Evolutionary conservation across 2,888 invertebrate species (phyloP), one percentile per base, ranked within the genome.

Genomic region (Cordilura impudica): DNA sequence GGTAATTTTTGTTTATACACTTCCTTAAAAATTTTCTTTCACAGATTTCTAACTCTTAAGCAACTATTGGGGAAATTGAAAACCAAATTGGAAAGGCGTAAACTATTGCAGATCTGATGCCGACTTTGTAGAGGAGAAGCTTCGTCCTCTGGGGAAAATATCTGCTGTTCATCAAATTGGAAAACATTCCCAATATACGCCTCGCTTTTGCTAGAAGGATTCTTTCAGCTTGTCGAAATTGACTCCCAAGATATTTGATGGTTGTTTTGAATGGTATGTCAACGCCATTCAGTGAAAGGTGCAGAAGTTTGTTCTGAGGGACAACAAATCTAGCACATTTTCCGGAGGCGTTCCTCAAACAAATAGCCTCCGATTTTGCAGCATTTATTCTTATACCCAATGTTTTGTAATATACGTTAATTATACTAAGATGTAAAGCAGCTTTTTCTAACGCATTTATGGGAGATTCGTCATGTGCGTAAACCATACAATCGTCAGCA

Each of bases 361-460:
- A 71, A 2, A 70, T 70, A 2, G 56, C 56, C 19, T 54, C 70
- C n/a, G 51, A 61, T 71, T 60, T 71, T 1, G 39, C 7, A 7
- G 43, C 43, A n/a, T 61, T 63, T 3, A 61, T 53, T n/a, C 4
- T 43, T 6, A 61, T 71, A 16, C 45, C 61, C 54, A 43, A 67
- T 1, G 8, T 26, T 19, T n/a, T 14, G 19, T 71, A 61, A 1
- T 3, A 18, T n/a, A n/a, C n/a, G 21, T 18, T 26, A n/a, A 26
- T 45, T 1, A 7, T 1, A 19, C 21, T 12, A n/a, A 21, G 19
- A n/a, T 49, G 29, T 1, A 19, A 29, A 12, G 12, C 19, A 8
- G 47, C 47, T 26, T 4, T 14, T 8, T 10, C 21, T 2, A 39
- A 19, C 2, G 47, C 35, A 2, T 7, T 2, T 5, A 31, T 16